phyloP scores from a whole-genome alignment of 53 echinoderm and acorn worm genomes.

The Luidia sarsii region DNA sequence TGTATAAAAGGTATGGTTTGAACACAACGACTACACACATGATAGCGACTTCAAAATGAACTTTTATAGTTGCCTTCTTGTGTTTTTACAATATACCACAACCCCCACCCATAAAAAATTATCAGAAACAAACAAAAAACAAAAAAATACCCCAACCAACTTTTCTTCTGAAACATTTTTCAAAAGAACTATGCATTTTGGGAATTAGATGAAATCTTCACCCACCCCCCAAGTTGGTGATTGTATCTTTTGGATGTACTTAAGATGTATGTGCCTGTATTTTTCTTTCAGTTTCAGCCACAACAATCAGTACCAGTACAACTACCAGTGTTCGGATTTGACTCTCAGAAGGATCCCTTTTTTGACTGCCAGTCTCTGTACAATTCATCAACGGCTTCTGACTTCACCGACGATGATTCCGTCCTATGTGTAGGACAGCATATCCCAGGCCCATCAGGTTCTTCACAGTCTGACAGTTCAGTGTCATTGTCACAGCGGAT shows the following conservation, averaged over 20 bases:
- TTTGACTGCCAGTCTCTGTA: conserved; percentile 17
- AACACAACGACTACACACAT: background rate
- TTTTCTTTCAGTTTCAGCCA: conserved; percentile 36
- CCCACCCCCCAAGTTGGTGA: background rate
- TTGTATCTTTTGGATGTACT: background rate
- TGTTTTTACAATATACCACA: background rate
- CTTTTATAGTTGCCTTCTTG: background rate
- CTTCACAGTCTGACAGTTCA: conserved; percentile 10
- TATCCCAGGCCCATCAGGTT: conserved; percentile 5
- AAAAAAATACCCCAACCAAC: no score
- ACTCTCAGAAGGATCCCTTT: background rate
- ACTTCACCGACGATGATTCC: conserved; percentile 13
- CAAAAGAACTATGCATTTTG: background rate
- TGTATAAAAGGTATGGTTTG: background rate
- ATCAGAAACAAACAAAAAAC: background rate
- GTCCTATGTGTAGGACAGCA: conserved; percentile 9
- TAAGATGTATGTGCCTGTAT: conserved; percentile 1
- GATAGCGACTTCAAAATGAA: background rate
- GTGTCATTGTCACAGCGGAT: conserved; percentile 12
- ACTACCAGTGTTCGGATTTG: conserved; percentile 17
- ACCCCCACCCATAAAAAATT: background rate
- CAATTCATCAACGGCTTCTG: conserved; percentile 16
- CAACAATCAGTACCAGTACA: conserved; percentile 30
- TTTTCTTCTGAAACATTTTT: background rate
- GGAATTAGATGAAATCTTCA: background rate